These are phyloP conservation scores for Heterodera schachtii DNA, from an alignment of 1,140 invertebrate genomes.

Conservation along the genomic window DNA sequence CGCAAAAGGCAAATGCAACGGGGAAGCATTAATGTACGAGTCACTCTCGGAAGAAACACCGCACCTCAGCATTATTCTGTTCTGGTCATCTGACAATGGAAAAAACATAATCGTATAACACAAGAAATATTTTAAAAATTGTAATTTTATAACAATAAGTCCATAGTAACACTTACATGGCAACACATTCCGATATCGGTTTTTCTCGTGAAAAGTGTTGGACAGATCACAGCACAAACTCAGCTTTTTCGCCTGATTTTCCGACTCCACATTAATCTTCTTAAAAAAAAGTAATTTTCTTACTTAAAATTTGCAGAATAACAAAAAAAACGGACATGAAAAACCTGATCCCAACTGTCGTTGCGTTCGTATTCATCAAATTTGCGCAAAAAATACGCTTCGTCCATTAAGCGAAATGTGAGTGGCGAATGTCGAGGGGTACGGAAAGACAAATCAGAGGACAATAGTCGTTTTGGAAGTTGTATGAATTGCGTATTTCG, in stretches of 20 bases:
- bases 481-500: not conserved
- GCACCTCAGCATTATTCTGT: conserved; percentile 39
- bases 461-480: not conserved
- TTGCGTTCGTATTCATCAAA: conserved; percentile 40
- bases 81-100: conserved; percentile 51
- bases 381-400: conserved; percentile 33
- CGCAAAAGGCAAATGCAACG: conserved; percentile 39
- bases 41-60: conserved; percentile 27
- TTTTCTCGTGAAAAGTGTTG: conserved; percentile 46
- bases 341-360: conserved; percentile 41
- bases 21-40: conserved; percentile 53
- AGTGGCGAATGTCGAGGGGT: not conserved
- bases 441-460: not conserved
- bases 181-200: conserved; percentile 55
- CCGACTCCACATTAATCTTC: conserved; percentile 44
- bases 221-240: conserved; percentile 41
- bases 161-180: conserved; percentile 45
- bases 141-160: not conserved
- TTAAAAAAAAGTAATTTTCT: conserved; percentile 27
- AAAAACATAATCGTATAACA: not conserved
- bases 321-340: conserved; percentile 30
- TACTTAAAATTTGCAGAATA: conserved; percentile 21
- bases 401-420: conserved; percentile 20
- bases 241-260: conserved; percentile 39
- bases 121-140: not conserved